phyloP scores from a whole-genome alignment of 2,888 invertebrate genomes.

The Julus scandinavius region DNA sequence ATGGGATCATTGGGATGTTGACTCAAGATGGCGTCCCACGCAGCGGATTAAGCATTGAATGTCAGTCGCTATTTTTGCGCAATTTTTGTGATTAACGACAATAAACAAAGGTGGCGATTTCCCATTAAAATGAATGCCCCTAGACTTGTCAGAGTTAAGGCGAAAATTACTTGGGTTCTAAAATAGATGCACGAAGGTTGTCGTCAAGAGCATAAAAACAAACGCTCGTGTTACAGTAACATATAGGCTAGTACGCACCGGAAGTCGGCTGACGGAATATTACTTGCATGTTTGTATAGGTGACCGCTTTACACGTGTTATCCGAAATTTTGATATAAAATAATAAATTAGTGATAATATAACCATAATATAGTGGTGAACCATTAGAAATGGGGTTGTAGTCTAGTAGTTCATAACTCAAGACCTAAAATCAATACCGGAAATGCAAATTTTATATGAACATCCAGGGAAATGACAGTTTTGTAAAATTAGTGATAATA shows the following conservation, averaged over 20 bases:
- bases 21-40: not conserved
- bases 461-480: too few species aligned
- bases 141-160: not conserved
- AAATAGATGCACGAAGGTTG: not conserved
- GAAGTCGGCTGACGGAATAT: too few species aligned
- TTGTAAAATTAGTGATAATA: too few species aligned
- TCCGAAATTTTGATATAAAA: too few species aligned
- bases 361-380: too few species aligned
- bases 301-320: not conserved
- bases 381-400: too few species aligned
- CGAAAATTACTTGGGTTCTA: not conserved
- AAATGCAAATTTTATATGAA: too few species aligned
- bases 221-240: too few species aligned
- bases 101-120: not conserved
- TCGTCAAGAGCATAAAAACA: not conserved
- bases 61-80: not conserved
- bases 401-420: too few species aligned
- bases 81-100: constrained; percentile 25
- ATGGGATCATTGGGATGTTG: not conserved
- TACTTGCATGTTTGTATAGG: not conserved
- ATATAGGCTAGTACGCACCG: not conserved
- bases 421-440: too few species aligned
- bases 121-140: not conserved
- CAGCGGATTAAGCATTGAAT: not conserved
- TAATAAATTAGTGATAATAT: too few species aligned